phyloP scores from a whole-genome alignment of 2,113 vertebrate species.

The chimpanzee (Pan troglodytes) region NHGRI_mPanTro3-v2.1_pri NC_086015.1:148335001-148335500 shows the following conservation, averaged over 20 bases:
- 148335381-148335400: background rate
- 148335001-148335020: background rate
- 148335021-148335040: background rate
- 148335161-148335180: background rate
- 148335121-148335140: background rate
- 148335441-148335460: background rate
- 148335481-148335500: background rate
- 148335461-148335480: background rate
- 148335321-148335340: background rate
- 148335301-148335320: background rate
- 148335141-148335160: background rate
- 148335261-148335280: background rate
- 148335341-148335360: background rate
- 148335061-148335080: background rate
- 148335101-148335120: background rate
- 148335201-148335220: background rate
- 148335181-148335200: background rate
- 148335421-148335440: background rate
- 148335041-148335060: background rate
- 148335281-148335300: background rate
- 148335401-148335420: background rate
- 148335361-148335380: background rate
- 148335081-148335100: background rate
- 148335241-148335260: background rate
- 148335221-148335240: background rate